Evolutionary conservation across 2,113 vertebrate species (phyloP).

Genomic region (Catharus bicknelli): DNA sequence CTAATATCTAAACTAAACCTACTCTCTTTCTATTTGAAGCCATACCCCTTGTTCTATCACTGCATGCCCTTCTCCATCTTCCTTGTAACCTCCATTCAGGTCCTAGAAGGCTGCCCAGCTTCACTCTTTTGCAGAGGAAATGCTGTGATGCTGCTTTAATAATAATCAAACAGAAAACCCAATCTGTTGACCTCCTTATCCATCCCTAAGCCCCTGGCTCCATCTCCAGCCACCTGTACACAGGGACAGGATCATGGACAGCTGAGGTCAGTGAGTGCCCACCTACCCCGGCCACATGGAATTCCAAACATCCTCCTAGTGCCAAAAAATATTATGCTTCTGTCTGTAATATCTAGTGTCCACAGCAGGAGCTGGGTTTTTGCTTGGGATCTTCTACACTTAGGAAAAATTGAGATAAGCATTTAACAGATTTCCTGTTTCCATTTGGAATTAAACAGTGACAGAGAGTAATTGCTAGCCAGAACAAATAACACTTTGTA

Average conservation of each 20-base stretch:
- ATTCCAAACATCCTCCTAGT: neutral
- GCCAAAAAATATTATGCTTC: fast-evolving
- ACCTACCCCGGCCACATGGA: fast-evolving
- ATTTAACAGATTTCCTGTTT: neutral
- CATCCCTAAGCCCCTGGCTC: neutral
- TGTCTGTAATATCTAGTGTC: neutral
- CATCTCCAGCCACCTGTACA: neutral
- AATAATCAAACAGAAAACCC: neutral
- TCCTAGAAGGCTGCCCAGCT: neutral
- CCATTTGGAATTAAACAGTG: neutral
- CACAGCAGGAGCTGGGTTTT: neutral
- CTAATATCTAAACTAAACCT: neutral
- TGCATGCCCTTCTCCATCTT: neutral
- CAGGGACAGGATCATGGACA: fast-evolving
- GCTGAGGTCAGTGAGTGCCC: neutral
- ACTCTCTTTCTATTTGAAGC: neutral
- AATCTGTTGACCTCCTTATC: neutral
- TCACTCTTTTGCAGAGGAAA: neutral
- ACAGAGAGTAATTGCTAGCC: neutral
- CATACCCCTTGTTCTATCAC: neutral
- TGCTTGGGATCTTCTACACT: neutral
- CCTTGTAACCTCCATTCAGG: neutral
- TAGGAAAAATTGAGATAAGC: neutral
- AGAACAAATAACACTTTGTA: neutral
- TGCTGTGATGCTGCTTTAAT: neutral